These are phyloP conservation scores for Conistra vaccinii DNA, from an alignment of 2,888 invertebrate species.

Conservation along the genomic window DNA sequence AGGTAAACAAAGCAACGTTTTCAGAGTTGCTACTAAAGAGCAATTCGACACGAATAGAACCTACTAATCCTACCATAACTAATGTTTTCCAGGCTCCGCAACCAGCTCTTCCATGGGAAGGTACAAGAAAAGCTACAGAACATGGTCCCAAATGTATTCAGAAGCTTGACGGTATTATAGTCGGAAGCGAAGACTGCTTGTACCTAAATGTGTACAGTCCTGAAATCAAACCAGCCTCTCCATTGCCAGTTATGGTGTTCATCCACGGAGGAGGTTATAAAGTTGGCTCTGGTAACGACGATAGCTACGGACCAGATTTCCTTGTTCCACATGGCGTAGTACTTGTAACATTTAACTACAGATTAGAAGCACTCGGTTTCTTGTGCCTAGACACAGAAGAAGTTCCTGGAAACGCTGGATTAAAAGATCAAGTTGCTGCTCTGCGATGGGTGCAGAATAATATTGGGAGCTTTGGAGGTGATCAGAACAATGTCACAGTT, in stretches of 20 bases:
- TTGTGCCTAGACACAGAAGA: conserved; percentile 73
- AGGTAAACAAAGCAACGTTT: neutral
- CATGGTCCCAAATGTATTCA: conserved; percentile 75
- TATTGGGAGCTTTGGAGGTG: too few species aligned
- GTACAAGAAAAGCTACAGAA: conserved; percentile 69
- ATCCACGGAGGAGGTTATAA: conserved; percentile 77
- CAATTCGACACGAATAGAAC: neutral
- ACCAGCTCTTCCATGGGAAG: conserved; percentile 73
- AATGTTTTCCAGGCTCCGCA: conserved; percentile 59
- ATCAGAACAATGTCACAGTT: conserved; percentile 70
- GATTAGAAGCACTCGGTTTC: conserved; percentile 75
- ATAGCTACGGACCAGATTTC: conserved; percentile 77
- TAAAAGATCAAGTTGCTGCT: conserved; percentile 77
- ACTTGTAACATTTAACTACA: conserved; percentile 78
- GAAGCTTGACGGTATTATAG: conserved; percentile 34
- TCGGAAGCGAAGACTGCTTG: conserved; percentile 77
- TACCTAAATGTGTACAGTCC: conserved; percentile 78
- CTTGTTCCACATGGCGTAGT: conserved; percentile 74
- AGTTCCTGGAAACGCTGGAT: conserved; percentile 76
- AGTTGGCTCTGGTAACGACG: conserved; percentile 73
- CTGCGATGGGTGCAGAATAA: conserved; percentile 42
- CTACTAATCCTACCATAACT: neutral
- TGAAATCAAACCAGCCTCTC: conserved; percentile 58
- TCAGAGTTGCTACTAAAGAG: neutral
- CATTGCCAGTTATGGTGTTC: conserved; percentile 77